These are phyloP conservation scores for Ctena decussata DNA, from an alignment of 2,888 invertebrate species.

Conservation along the genomic window DNA sequence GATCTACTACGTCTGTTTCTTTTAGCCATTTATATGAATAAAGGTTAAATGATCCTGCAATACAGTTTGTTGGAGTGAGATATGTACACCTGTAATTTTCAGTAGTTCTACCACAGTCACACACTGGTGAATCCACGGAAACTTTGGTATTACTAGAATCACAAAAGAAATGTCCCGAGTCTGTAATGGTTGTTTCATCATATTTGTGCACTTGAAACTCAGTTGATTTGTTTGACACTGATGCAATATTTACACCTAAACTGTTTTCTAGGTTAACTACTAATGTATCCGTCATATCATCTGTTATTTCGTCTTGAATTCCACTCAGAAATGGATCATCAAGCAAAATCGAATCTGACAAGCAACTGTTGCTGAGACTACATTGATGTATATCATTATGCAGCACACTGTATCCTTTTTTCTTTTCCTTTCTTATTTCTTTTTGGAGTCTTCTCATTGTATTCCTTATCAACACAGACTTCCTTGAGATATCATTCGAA, in stretches of 20 bases:
- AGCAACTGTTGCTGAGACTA: conserved; percentile 72
- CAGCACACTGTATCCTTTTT: conserved; percentile 35
- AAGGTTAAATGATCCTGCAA: too few relatives aligned
- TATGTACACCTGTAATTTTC: too few relatives aligned
- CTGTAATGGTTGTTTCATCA: too few relatives aligned
- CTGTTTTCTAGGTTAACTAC: conserved; percentile 50
- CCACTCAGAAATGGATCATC: conserved; percentile 69
- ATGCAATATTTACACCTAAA: not conserved
- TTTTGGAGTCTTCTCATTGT: conserved; percentile 94
- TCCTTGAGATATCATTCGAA: conserved; percentile 94
- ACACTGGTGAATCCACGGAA: too few relatives aligned
- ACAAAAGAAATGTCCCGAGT: too few relatives aligned
- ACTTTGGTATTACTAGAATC: too few relatives aligned
- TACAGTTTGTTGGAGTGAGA: too few relatives aligned
- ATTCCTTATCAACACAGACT: conserved; percentile 97
- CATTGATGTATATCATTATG: not conserved
- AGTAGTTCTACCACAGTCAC: too few relatives aligned
- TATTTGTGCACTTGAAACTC: too few relatives aligned
- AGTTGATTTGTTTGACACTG: not conserved
- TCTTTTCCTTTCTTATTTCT: conserved; percentile 75
- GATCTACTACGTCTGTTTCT: too few relatives aligned
- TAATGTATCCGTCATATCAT: conserved; percentile 75
- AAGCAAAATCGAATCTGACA: conserved; percentile 64
- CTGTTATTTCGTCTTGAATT: conserved; percentile 69
- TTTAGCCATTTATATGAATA: too few relatives aligned